These are phyloP conservation scores for Platichthys stellatus DNA, from an alignment of 2,113 vertebrate species.

Conservation along the genomic window DNA sequence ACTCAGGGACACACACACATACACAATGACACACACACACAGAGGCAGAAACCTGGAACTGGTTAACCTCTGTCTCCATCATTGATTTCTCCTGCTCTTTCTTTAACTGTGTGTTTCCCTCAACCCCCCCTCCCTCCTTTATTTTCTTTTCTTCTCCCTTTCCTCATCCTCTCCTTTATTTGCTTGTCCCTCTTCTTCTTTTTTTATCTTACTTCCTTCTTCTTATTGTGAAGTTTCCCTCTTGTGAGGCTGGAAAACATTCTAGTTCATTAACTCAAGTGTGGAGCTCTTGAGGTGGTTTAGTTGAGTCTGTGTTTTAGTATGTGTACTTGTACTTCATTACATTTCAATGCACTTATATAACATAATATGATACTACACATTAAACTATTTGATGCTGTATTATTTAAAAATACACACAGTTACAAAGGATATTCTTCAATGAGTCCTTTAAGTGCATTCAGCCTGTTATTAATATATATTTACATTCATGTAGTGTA, in stretches of 20 bases:
- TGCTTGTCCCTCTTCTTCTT: neutral
- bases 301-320: neutral
- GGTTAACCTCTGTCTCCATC: constrained; percentile 65
- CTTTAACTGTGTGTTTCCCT: constrained; percentile 5
- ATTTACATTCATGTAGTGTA: neutral
- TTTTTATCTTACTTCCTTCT: neutral
- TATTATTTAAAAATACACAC: too few species aligned
- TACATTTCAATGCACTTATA: too few species aligned
- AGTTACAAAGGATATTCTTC: too few species aligned
- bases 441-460: too few species aligned
- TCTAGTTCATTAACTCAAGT: neutral
- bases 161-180: neutral
- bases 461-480: too few species aligned
- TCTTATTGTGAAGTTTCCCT: neutral
- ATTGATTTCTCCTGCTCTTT: constrained; percentile 21
- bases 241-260: neutral
- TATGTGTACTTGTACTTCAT: neutral
- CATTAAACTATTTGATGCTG: too few species aligned
- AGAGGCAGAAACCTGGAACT: constrained; percentile 61
- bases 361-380: too few species aligned
- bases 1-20: constrained; percentile 29
- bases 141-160: neutral
- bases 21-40: constrained; percentile 35
- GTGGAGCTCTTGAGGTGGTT: too few species aligned
- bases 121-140: neutral